A percentile compares a stretch with the other conserved stretches of the same genome.
Conservation (phyloP, 2,113 vertebrate genomes). For the Platysteira castanea region DNA sequence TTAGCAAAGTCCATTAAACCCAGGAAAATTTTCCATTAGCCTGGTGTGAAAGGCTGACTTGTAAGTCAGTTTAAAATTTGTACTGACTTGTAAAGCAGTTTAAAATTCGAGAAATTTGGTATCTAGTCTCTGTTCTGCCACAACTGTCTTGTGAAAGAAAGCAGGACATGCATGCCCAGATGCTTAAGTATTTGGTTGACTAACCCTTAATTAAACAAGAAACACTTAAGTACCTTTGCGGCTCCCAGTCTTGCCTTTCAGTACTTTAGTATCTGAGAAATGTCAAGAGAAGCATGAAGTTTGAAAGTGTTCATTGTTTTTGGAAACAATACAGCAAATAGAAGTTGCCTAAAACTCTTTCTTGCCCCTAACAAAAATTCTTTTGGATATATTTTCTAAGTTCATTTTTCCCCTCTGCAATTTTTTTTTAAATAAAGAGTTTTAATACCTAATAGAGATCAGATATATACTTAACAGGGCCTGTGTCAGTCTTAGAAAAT, state of each 20-base stretch:
- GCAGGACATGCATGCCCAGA: not conserved
- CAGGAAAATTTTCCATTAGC: not conserved
- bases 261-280: not conserved
- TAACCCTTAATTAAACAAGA: not conserved
- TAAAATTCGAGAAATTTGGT: not conserved
- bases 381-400: not conserved
- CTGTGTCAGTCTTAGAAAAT: not conserved
- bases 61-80: not conserved
- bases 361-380: not conserved
- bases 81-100: not conserved
- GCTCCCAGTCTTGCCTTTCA: not conserved
- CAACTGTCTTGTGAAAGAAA: not conserved
- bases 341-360: not conserved
- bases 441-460: not conserved
- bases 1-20: not conserved
- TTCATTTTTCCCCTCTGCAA: not conserved
- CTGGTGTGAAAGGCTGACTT: not conserved
- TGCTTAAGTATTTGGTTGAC: slow-evolving; percentile 5
- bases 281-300: slow-evolving; percentile 14
- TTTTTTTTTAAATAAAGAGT: not conserved
- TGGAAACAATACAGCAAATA: not conserved
- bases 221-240: slow-evolving; percentile 14
- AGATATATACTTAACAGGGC: not conserved
- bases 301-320: not conserved
- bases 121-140: not conserved